Evolutionary conservation across 2,888 invertebrate species (phyloP).

Genomic region (Drosophila setosimentum): DNA sequence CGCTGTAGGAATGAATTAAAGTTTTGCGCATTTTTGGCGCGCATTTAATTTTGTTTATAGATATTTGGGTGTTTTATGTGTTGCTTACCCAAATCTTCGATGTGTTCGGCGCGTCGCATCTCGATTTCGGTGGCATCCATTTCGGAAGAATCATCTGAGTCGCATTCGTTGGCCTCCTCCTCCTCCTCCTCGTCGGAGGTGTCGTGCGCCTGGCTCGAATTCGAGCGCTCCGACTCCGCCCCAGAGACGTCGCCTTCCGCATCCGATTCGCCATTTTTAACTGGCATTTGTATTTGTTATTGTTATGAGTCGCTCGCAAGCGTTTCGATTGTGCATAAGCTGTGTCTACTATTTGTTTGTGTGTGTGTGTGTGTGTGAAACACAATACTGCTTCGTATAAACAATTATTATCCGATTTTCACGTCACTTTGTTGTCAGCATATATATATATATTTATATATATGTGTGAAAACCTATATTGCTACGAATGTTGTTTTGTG

Average conservation of each 20-base stretch:
- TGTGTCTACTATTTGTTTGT: not conserved
- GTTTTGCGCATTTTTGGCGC: not conserved
- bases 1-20: slow-evolving; percentile 84
- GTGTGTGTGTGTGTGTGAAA: not conserved
- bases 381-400: not conserved
- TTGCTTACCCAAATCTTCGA: slow-evolving; percentile 90
- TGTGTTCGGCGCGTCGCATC: slow-evolving; percentile 91
- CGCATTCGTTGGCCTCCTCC: slow-evolving; percentile 89
- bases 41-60: not conserved
- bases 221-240: slow-evolving; percentile 89
- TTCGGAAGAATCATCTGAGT: slow-evolving; percentile 94
- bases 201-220: slow-evolving; percentile 89
- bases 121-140: slow-evolving; percentile 97
- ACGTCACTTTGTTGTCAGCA: not conserved
- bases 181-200: slow-evolving; percentile 88
- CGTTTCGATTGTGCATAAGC: not conserved
- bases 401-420: slow-evolving; percentile 1
- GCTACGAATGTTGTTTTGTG: slow-evolving; percentile 45
- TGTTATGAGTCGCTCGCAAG: slow-evolving; percentile 1
- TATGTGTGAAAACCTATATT: not conserved
- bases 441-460: not conserved
- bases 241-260: slow-evolving; percentile 89
- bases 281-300: slow-evolving; percentile 86
- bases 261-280: slow-evolving; percentile 88
- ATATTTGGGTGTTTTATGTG: not conserved